Conservation (phyloP, 2,113 vertebrate species). For the Mystacornis crossleyi region DNA sequence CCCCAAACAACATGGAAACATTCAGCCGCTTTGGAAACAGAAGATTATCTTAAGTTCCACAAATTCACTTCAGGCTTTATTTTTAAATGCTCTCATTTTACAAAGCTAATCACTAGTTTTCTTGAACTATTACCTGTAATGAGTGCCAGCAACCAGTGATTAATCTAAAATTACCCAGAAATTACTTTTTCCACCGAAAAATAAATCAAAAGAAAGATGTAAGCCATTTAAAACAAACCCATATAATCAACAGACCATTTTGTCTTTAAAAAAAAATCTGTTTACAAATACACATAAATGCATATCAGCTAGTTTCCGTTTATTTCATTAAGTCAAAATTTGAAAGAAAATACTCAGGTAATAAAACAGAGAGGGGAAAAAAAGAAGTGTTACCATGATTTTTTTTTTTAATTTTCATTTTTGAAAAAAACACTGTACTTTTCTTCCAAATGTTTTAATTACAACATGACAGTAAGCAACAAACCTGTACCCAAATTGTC, state of each 20-base stretch:
- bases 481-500: fast-evolving
- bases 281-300: neutral
- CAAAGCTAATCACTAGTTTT: neutral
- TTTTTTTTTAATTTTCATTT: neutral
- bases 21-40: neutral
- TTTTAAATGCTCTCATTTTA: neutral
- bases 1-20: neutral
- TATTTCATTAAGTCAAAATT: neutral
- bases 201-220: neutral
- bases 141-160: neutral
- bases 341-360: neutral
- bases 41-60: neutral
- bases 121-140: neutral
- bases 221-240: neutral
- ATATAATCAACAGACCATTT: neutral
- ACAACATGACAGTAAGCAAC: neutral
- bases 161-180: neutral
- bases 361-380: neutral
- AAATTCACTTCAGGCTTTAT: neutral
- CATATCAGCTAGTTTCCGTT: too few species aligned
- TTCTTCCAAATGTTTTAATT: neutral
- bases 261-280: neutral
- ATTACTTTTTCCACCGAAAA: neutral
- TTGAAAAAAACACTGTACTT: neutral
- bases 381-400: fast-evolving